Base-by-base conservation (phyloP, 2,888 invertebrate genomes). In the Melikaiella ostensackeni region DNA sequence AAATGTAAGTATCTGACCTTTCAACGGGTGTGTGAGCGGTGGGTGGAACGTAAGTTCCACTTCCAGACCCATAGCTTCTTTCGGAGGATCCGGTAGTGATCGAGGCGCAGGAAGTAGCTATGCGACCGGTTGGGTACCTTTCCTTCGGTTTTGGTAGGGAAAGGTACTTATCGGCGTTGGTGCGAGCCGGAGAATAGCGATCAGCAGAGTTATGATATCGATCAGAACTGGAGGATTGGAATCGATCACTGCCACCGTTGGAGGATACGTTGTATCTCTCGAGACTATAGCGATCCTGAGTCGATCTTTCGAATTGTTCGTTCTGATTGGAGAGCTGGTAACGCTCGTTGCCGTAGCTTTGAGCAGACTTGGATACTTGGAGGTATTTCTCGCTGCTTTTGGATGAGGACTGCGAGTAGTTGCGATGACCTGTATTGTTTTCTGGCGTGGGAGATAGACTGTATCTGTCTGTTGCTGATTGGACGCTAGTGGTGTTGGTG, bases 11-110 rank as follows among this genome's bases (percentile, higher is more conserved):
- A 42, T 70, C 61, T 63, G 30, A 86, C 87, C 95, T 93, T 92
- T 95, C 95, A 84, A 95, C 95, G 46, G 95, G 95, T 86, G 95
- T 94, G 91, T 95, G 95, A 61, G 95, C 95, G 83, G 95, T 95
- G 27, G 95, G 95, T 9, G 95, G 95, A 82, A 95, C 93, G 86
- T 95, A 95, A 75, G 82, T 81, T 8, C 84, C 81, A 50, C 79
- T 81, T 59, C 83, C 84, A 13, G 88, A 82, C 11, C 85, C 84
- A 76, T 89, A 90, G 24, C 86, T 82, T 62, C 89, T 85, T 35
- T 90, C 91, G 11, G 87, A 82, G 6, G 86, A 81, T 11, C 84
- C 84, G 24, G 85, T 81, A 30, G 83, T 83, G 24, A 86, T 84
- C 16, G 85, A 79, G 80, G 84, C 81, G 82, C 87, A 88, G 0